Base-by-base conservation (phyloP, 2,113 vertebrate species). In the Irena cyanogastra region DNA sequence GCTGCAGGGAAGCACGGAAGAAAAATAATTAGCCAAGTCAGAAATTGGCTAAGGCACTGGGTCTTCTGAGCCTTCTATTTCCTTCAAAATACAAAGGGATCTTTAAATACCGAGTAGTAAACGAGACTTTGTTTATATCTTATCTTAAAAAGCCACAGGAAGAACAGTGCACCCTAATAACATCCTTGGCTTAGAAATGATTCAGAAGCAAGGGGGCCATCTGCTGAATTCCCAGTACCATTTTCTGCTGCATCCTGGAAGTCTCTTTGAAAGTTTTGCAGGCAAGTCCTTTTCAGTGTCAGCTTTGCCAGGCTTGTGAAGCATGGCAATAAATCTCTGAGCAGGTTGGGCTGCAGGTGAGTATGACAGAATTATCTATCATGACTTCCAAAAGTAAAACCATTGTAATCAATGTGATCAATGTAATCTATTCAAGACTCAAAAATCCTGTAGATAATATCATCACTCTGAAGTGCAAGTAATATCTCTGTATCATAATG, bases 151-250 rank as follows among this genome's bases (percentile, higher is more conserved):
- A 95, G 65, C 59, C 89, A 95, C 75, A 76, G 91, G 61, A 59
- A 92, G 88, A 93, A 72, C 57, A 39, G 30, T 61, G 41, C 57
- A 89, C 76, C 88, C 93, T 89, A 81, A 96, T 66, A 96, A 75
- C 76, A 81, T 77, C 83, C 39, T 84, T 79, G 80, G 52, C 72
- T 93, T 83, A 71, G 95, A 96, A 91, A 78, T 41, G 1, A 95
- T 88, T 96, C 85, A 97, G 90, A 95, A 88, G 80, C 89, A 96
- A 97, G 95, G 49, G 95, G 90, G 95, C 94, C 95, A 97, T 96
- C 95, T 96, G 95, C 97, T 96, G 96, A 96, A 94, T 91, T 80
- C 91, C 89, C 76, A 74, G 47, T 53, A 94, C 94, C 63, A 86
- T 60, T 89, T 93, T 63, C 65, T 95, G 69, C 44, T 83, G 35